Evolutionary conservation across 2,797 vertebrate species (phyloP).

Genomic region (Squalus acanthias): DNA sequence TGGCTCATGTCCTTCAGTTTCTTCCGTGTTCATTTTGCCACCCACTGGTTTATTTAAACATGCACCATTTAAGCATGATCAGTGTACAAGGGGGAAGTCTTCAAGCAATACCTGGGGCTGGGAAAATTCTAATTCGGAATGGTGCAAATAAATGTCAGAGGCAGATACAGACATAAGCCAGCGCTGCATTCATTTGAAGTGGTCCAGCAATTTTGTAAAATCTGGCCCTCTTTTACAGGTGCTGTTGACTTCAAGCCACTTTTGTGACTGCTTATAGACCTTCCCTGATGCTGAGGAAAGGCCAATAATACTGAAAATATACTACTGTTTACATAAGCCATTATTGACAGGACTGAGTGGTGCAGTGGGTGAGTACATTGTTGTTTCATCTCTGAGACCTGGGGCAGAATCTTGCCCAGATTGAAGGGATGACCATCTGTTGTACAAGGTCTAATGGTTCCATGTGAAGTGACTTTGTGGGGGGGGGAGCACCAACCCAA

Average conservation of each 20-base stretch:
- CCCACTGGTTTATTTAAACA: neutral
- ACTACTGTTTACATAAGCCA: no score
- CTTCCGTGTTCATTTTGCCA: neutral
- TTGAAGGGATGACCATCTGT: neutral
- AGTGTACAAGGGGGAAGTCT: neutral
- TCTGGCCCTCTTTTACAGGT: no score
- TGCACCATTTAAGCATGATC: neutral
- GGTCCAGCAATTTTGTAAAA: no score
- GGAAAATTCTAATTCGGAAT: neutral
- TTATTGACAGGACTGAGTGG: neutral
- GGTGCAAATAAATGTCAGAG: no score
- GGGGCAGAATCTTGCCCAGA: neutral
- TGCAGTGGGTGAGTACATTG: neutral
- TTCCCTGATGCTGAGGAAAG: no score
- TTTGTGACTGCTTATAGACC: no score
- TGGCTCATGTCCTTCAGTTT: neutral
- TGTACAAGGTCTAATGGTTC: neutral
- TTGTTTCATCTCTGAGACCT: neutral
- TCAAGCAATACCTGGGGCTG: neutral
- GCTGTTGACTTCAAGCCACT: no score
- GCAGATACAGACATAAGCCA: no score
- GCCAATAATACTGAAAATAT: no score
- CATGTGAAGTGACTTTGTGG: neutral
- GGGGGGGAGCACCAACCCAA: neutral
- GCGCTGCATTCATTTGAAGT: no score